Evolutionary conservation across 2,113 vertebrate species (phyloP), one percentile per base, ranked within the genome.

Genomic region (Etia nguti): DNA sequence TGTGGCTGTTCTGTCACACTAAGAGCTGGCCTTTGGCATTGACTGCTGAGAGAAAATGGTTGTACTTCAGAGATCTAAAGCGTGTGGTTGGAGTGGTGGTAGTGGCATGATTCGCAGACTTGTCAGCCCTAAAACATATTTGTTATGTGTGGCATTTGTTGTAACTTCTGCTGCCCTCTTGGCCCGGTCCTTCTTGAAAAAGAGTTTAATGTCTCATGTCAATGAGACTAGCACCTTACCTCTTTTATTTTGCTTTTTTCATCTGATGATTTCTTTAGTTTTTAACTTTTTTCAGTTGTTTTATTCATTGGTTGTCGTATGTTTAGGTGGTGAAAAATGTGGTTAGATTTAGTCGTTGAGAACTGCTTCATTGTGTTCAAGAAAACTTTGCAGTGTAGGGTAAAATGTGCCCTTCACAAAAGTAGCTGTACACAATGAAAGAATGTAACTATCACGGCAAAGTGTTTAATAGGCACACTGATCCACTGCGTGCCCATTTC

Each of bases 401-500:
- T 65, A 65, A 65, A 38, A 65, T 7, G 2, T n/a, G n/a, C 60
- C 10, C 31, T 65, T 38, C 4, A 12, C 60, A 0, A 65, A 65
- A 38, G 10, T 36, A 65, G 60, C 4, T 20, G 4, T 8, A 34
- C 34, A 1, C 31, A 65, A 8, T 65, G 60, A n/a, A 65, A 65
- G n/a, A 38, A 12, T 20, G 9, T 59, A 59, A 59, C 26, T 31
- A 4, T 56, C 54, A 24, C 6, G 3, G 11, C 54, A 5, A 59
- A 59, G 8, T 8, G 56, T 59, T 13, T 59, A 31, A 59, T 31
- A 59, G 56, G 31, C 26, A 59, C 13, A 59, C 15, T 59, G 26
- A 2, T 0, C 0, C 26, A 1, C 26, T 1, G 55, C 0, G 0
- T 46, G 43, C 6, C 6, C 15, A 48, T 16, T 18, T 48, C 56